These are phyloP conservation scores for Staurois parvus DNA, from an alignment of 2,797 vertebrate species.

Conservation along the genomic window DNA sequence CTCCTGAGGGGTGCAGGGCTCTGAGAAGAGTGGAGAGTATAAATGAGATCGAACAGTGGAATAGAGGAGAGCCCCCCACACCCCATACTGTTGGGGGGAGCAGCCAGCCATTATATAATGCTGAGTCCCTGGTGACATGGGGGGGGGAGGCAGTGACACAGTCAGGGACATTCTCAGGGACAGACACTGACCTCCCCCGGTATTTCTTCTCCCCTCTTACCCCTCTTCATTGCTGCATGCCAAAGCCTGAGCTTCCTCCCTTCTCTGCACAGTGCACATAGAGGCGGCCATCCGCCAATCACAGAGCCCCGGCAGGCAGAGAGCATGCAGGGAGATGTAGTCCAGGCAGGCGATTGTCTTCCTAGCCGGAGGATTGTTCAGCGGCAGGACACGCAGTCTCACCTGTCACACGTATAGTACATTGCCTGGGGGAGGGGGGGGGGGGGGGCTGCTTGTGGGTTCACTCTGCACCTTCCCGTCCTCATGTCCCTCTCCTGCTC, in stretches of 20 bases:
- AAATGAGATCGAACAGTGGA: too few relatives aligned
- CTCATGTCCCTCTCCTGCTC: too few relatives aligned
- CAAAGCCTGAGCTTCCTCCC: slow-evolving; percentile 55
- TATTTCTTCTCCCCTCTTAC: slow-evolving; percentile 63
- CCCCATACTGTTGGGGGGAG: too few relatives aligned
- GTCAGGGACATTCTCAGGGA: too few relatives aligned
- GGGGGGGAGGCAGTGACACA: too few relatives aligned
- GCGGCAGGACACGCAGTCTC: background rate
- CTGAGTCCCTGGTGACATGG: too few relatives aligned
- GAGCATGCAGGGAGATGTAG: slow-evolving; percentile 73
- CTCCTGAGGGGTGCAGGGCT: too few relatives aligned
- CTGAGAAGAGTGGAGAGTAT: too few relatives aligned
- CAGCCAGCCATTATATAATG: too few relatives aligned
- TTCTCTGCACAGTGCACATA: slow-evolving; percentile 66
- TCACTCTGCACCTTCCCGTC: background rate
- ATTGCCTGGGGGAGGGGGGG: too few relatives aligned
- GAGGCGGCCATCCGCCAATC: slow-evolving; percentile 57
- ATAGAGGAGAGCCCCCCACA: too few relatives aligned
- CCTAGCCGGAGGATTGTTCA: background rate
- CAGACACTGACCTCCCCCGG: background rate
- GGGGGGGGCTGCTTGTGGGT: background rate
- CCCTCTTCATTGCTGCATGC: slow-evolving; percentile 66
- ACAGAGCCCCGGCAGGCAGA: slow-evolving; percentile 44
- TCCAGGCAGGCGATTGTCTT: slow-evolving; percentile 35
- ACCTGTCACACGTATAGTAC: background rate